phyloP scores from a whole-genome alignment of 2,888 invertebrate species.

The Apoda limacodes region DNA sequence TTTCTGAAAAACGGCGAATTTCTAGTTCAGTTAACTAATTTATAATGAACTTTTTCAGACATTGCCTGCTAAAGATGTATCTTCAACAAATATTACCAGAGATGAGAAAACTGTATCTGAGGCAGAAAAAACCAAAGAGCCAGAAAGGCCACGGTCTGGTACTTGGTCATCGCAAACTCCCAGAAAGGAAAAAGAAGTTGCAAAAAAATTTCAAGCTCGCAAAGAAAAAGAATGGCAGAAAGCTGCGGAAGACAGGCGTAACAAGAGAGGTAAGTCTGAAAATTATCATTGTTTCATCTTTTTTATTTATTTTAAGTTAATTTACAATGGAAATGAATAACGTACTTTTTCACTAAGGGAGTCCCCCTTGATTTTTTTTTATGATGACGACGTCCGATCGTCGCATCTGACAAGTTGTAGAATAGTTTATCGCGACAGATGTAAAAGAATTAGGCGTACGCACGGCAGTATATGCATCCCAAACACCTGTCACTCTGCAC shows the following conservation, averaged over 20 bases:
- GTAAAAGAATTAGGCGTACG: too few relatives aligned
- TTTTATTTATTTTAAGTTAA: too few relatives aligned
- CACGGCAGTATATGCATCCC: too few relatives aligned
- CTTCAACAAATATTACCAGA: conserved; percentile 11
- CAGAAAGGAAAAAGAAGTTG: conserved; percentile 32
- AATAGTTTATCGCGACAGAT: too few relatives aligned
- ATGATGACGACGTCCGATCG: too few relatives aligned
- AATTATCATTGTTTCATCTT: too few relatives aligned
- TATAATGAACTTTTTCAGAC: background rate
- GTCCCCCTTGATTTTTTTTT: too few relatives aligned
- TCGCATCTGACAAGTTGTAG: too few relatives aligned
- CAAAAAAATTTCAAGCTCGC: conserved; percentile 26
- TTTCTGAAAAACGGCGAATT: background rate
- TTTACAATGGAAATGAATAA: too few relatives aligned
- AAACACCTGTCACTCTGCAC: too few relatives aligned
- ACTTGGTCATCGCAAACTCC: conserved; percentile 64
- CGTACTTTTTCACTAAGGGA: too few relatives aligned
- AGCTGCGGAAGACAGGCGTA: conserved; percentile 43
- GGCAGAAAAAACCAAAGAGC: conserved; percentile 20
- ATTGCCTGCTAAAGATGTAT: conserved; percentile 19
- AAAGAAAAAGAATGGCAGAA: conserved; percentile 44
- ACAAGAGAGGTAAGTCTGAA: conserved; percentile 43
- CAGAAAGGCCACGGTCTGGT: conserved; percentile 72
- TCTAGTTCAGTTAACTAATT: too few relatives aligned
- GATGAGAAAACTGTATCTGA: conserved; percentile 14